phyloP scores from a whole-genome alignment of 2,888 invertebrate genomes.

The Drosophila melanosoma region DNA sequence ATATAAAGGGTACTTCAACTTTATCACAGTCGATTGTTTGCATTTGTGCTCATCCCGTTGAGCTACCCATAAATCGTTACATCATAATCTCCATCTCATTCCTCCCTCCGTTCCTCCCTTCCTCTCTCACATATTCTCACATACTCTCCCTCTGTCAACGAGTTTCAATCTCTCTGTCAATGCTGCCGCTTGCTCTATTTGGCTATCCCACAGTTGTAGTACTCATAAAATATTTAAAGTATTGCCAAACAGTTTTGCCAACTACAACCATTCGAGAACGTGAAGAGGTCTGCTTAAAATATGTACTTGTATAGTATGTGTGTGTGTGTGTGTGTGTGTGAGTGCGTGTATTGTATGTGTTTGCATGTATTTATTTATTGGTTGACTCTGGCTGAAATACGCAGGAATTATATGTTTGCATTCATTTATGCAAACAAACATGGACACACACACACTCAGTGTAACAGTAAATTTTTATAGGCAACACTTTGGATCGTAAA shows the following conservation, averaged over 20 bases:
- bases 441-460: conserved; percentile 31
- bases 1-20: conserved; percentile 45
- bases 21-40: conserved; percentile 53
- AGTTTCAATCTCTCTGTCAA: conserved; percentile 4
- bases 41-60: conserved; percentile 60
- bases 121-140: neutral
- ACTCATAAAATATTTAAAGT: conserved; percentile 66
- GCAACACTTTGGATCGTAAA: conserved; percentile 69
- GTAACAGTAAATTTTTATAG: conserved; percentile 68
- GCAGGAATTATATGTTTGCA: conserved; percentile 66
- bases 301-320: conserved; percentile 7
- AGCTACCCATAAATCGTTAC: conserved; percentile 66
- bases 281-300: conserved; percentile 17
- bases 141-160: neutral
- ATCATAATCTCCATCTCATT: conserved; percentile 58
- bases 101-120: neutral
- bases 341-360: conserved; percentile 23
- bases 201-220: conserved; percentile 13
- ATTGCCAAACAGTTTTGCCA: conserved; percentile 61
- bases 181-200: conserved; percentile 5
- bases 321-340: conserved; percentile 16
- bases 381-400: conserved; percentile 30
- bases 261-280: conserved; percentile 39
- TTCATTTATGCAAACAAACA: conserved; percentile 69
- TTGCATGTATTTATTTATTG: conserved; percentile 39